These are phyloP conservation scores for Chelidonichthys spinosus DNA, from an alignment of 2,797 vertebrate genomes.

Conservation along the genomic window DNA sequence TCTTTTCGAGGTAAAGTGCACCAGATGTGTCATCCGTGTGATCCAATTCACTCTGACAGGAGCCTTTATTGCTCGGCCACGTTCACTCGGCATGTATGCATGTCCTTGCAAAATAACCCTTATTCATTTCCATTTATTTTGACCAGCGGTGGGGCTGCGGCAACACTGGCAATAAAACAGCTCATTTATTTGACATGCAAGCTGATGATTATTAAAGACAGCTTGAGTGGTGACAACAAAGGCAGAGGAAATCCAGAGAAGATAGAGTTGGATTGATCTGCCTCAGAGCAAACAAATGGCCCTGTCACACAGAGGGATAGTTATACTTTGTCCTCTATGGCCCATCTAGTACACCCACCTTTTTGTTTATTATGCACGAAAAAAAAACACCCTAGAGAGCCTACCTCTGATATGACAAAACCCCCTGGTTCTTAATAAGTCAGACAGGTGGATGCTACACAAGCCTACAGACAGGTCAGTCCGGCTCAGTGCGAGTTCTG, in stretches of 20 bases:
- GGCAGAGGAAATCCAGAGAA: conserved; percentile 66
- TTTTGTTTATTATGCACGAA: conserved; percentile 43
- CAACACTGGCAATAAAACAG: conserved; percentile 62
- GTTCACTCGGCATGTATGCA: conserved; percentile 48
- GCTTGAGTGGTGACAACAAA: conserved; percentile 72
- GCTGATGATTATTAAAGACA: conserved; percentile 76
- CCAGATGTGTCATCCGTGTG: conserved; percentile 70
- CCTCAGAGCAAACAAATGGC: conserved; percentile 67
- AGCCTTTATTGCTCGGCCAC: conserved; percentile 64
- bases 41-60: conserved; percentile 72
- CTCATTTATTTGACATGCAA: conserved; percentile 78
- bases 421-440: conserved; percentile 11
- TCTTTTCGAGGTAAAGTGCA: conserved; percentile 69
- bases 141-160: conserved; percentile 44
- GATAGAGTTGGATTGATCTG: conserved; percentile 75
- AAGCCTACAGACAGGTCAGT: conserved; percentile 38
- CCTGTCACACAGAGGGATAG: conserved; percentile 62
- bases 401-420: conserved; percentile 26
- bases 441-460: conserved; percentile 23
- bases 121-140: conserved; percentile 69
- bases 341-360: conserved; percentile 43
- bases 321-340: conserved; percentile 51
- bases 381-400: conserved; percentile 26
- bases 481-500: conserved; percentile 35
- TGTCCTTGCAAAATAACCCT: conserved; percentile 58